Conservation (phyloP, 2,888 invertebrate genomes). For the Falcaria lacertinaria region DNA sequence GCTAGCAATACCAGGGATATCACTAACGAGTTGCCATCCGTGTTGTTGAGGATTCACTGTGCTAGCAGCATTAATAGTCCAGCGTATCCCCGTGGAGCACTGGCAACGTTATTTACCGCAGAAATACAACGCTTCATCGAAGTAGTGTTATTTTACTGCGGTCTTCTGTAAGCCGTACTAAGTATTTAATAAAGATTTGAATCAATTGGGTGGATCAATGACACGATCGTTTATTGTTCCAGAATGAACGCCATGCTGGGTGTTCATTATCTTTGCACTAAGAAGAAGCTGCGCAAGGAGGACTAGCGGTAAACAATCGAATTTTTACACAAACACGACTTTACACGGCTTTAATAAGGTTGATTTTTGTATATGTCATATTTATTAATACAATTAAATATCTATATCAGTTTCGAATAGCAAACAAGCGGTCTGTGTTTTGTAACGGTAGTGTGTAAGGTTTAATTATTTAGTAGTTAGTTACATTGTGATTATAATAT, state of each 20-base stretch:
- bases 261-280: constrained; percentile 60
- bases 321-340: constrained; percentile 5
- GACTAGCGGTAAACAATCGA: constrained; percentile 31
- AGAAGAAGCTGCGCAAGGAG: constrained; percentile 46
- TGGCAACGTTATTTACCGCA: too few species aligned
- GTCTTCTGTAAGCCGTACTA: too few species aligned
- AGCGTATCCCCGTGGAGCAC: too few species aligned
- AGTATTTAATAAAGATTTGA: too few species aligned
- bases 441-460: constrained; percentile 22
- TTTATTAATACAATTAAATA: neutral
- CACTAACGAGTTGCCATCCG: too few species aligned
- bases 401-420: constrained; percentile 5
- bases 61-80: too few species aligned
- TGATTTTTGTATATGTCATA: neutral
- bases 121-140: too few species aligned
- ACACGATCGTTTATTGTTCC: constrained; percentile 36
- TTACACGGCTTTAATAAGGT: neutral
- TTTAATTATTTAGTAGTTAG: constrained; percentile 34
- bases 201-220: constrained; percentile 4
- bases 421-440: constrained; percentile 17
- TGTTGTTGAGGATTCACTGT: too few species aligned
- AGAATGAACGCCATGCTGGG: constrained; percentile 63
- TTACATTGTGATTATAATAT: constrained; percentile 29
- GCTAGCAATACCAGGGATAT: too few species aligned
- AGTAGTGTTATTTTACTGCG: too few species aligned